phyloP scores from a whole-genome alignment of 2,113 vertebrate species.

The Taurulus bubalis region DNA sequence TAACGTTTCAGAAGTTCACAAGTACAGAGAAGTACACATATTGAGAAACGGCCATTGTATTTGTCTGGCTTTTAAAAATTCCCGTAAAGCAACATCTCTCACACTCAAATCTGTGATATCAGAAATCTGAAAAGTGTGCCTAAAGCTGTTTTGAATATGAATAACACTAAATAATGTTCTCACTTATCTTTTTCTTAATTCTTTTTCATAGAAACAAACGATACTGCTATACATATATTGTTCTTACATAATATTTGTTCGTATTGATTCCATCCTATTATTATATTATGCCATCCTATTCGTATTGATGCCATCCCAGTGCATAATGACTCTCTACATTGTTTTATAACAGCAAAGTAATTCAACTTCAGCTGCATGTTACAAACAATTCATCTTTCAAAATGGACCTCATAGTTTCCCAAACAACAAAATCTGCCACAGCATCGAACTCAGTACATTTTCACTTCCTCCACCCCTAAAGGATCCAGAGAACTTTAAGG shows the following conservation, averaged over 20 bases:
- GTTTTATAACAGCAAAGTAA: neutral
- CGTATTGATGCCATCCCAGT: neutral
- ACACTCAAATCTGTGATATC: no score
- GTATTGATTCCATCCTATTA: no score
- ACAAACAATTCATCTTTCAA: slow-evolving; percentile 1
- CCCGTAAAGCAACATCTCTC: no score
- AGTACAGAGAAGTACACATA: no score
- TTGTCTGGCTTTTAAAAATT: no score
- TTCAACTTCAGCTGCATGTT: neutral
- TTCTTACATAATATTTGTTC: no score
- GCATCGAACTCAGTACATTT: neutral
- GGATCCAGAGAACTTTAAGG: neutral
- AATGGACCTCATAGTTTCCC: neutral
- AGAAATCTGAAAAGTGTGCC: no score
- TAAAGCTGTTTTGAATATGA: no score
- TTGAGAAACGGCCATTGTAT: no score
- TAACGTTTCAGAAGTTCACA: no score
- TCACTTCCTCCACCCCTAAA: neutral
- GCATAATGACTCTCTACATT: neutral
- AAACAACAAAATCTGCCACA: neutral
- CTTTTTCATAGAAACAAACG: neutral
- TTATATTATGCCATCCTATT: no score
- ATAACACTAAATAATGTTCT: no score
- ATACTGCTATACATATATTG: neutral
- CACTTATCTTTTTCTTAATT: neutral